Conservation (phyloP, 2,888 invertebrate genomes). For the Caenorhabditis sulstoni region DNA sequence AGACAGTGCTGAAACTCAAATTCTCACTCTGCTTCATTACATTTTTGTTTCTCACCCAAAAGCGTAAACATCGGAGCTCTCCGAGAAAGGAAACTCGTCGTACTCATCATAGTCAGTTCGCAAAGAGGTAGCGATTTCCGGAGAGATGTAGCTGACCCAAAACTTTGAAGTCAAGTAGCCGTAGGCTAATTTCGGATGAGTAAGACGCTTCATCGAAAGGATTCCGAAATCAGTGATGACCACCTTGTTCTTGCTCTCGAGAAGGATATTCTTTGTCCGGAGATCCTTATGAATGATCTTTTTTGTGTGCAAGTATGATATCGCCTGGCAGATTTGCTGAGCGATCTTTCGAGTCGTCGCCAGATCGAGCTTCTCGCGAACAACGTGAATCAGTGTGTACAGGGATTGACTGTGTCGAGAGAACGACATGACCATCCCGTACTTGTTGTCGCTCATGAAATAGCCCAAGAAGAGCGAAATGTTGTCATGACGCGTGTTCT, state of each 20-base stretch:
- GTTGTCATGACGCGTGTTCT: constrained; percentile 98
- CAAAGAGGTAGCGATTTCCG: constrained; percentile 86
- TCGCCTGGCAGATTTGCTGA: constrained; percentile 92
- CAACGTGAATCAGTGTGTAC: constrained; percentile 55
- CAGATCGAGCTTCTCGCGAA: constrained; percentile 85
- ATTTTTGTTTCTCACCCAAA: constrained; percentile 87
- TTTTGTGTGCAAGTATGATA: constrained; percentile 98
- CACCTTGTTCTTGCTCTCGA: constrained; percentile 88
- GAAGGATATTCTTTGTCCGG: constrained; percentile 97
- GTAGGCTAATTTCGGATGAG: constrained; percentile 66
- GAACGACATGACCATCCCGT: constrained; percentile 95
- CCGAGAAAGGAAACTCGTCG: constrained; percentile 91
- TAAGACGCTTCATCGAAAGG: constrained; percentile 95
- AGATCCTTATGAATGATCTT: constrained; percentile 98
- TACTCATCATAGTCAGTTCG: constrained; percentile 45
- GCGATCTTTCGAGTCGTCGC: constrained; percentile 93
- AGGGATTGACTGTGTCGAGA: constrained; percentile 86
- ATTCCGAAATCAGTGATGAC: constrained; percentile 99
- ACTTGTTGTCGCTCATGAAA: constrained; percentile 92
- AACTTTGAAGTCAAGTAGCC: constrained; percentile 92
- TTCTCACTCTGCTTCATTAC: too few species aligned
- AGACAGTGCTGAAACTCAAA: constrained; percentile 53
- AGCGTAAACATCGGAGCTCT: constrained; percentile 95
- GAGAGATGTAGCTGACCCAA: constrained; percentile 98
- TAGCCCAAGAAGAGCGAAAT: constrained; percentile 98